phyloP scores from a whole-genome alignment of 2,797 vertebrate genomes.

The Phataginus tetradactyla region DNA sequence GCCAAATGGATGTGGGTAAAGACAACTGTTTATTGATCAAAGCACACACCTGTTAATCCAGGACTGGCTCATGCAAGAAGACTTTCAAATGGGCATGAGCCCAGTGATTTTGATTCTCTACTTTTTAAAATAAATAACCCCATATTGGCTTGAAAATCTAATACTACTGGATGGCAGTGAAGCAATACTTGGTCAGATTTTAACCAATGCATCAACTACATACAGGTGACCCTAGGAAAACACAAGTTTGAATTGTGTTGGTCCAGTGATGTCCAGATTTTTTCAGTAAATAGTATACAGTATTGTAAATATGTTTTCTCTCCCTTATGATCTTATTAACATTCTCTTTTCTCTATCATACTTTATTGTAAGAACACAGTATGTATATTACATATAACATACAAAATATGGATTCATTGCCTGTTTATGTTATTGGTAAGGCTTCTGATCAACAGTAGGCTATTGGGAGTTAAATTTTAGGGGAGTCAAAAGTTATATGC shows the following conservation, averaged over 20 bases:
- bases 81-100: background rate
- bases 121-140: background rate
- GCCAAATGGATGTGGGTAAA: background rate
- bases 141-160: constrained; percentile 75
- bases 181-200: constrained; percentile 71
- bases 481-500: background rate
- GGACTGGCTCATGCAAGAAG: background rate
- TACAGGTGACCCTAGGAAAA: background rate
- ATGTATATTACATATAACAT: background rate
- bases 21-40: background rate
- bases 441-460: background rate
- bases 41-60: background rate
- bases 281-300: background rate
- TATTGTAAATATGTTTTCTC: background rate
- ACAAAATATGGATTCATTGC: background rate
- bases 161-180: constrained; percentile 71
- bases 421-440: background rate
- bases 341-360: background rate
- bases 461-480: background rate
- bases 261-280: background rate
- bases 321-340: background rate
- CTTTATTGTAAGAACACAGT: background rate
- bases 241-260: background rate
- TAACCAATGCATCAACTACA: background rate
- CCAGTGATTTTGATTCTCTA: background rate